phyloP scores from a whole-genome alignment of 2,797 vertebrate genomes.

The Notolabrus celidotus region DNA sequence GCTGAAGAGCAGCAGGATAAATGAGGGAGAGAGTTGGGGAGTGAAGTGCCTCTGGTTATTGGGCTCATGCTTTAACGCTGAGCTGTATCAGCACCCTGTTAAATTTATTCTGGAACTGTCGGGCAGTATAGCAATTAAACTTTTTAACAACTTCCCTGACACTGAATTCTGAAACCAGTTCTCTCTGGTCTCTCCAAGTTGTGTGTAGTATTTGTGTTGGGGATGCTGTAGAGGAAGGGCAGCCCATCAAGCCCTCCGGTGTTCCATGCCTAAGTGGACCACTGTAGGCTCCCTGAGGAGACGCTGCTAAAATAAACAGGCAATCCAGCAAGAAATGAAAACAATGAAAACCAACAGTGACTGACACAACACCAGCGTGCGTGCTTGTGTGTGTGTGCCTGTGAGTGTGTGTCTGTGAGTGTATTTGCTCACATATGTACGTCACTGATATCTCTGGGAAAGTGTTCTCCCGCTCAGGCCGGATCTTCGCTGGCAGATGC shows the following conservation, averaged over 20 bases:
- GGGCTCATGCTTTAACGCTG: too few relatives aligned
- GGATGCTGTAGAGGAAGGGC: conserved; percentile 19
- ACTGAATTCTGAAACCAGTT: background rate
- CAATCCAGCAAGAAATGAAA: conserved; percentile 47
- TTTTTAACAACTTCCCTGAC: too few relatives aligned
- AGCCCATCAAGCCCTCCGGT: conserved; percentile 1
- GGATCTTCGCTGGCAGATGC: conserved; percentile 78
- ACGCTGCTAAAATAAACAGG: conserved; percentile 57
- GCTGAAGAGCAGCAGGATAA: too few relatives aligned
- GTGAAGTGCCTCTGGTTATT: too few relatives aligned
- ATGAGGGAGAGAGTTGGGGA: too few relatives aligned
- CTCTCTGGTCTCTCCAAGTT: background rate
- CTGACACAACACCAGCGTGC: conserved; percentile 43
- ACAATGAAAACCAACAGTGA: conserved; percentile 57
- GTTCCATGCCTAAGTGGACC: conserved; percentile 24
- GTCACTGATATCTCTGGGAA: conserved; percentile 84
- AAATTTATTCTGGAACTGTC: too few relatives aligned
- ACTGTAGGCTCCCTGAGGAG: conserved; percentile 27
- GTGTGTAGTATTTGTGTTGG: conserved; percentile 10
- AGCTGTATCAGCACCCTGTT: too few relatives aligned
- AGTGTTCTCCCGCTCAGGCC: conserved; percentile 64
- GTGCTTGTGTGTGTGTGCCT: conserved; percentile 15
- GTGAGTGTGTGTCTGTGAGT: conserved; percentile 36
- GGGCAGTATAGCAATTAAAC: too few relatives aligned
- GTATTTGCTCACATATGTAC: conserved; percentile 63